A percentile compares a stretch with the other conserved stretches of the same genome.
phyloP scores from a whole-genome alignment of 2,888 invertebrate species.

The Drosophila quinaria region DNA sequence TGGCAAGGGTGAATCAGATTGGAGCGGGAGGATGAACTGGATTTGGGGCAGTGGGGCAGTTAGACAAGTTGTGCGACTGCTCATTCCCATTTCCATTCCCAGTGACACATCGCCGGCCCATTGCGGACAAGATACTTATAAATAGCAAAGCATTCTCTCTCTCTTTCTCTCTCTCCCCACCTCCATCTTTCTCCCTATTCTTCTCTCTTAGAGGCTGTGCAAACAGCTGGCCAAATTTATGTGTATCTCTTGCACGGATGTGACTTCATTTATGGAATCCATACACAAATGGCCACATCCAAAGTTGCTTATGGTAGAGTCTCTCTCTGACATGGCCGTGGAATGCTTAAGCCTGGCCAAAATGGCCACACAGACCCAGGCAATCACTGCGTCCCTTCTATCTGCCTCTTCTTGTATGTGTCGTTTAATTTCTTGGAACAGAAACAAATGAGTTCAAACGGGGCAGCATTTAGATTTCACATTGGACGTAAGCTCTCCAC shows the following conservation, averaged over 20 bases:
- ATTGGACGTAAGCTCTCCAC: conserved; percentile 20
- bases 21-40: not conserved
- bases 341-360: conserved; percentile 20
- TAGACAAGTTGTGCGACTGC: conserved; percentile 27
- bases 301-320: conserved; percentile 45
- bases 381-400: conserved; percentile 8
- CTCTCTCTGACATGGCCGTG: conserved; percentile 6
- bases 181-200: not conserved
- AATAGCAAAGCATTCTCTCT: conserved; percentile 45
- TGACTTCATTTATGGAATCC: conserved; percentile 60
- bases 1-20: conserved; percentile 34
- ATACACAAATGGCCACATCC: conserved; percentile 63
- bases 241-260: conserved; percentile 49
- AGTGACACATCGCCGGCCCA: conserved; percentile 65
- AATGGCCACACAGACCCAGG: not conserved
- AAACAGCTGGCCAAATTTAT: conserved; percentile 45
- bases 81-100: conserved; percentile 18
- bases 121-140: conserved; percentile 63
- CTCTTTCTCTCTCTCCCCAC: conserved; percentile 4
- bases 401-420: not conserved
- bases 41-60: conserved; percentile 18
- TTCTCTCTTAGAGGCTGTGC: not conserved
- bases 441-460: conserved; percentile 17
- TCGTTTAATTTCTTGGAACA: conserved; percentile 37
- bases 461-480: conserved; percentile 33